phyloP scores from a whole-genome alignment of 2,888 invertebrate species.

The Athrips mouffetella region DNA sequence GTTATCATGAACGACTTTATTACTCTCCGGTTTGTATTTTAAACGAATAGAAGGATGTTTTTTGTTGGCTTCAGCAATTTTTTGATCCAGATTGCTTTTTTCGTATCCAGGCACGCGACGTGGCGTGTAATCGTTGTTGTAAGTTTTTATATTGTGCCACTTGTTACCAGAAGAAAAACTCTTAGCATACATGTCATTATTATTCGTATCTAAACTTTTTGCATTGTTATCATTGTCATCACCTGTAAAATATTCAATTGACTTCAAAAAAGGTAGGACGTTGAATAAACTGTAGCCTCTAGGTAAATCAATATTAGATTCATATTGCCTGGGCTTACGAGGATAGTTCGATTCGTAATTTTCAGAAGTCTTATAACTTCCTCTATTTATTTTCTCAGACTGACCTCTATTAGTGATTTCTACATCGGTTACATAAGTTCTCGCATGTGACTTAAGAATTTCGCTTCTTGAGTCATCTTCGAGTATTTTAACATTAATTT shows the following conservation, averaged over 20 bases:
- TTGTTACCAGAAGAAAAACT: conserved; percentile 50
- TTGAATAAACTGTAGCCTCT: conserved; percentile 39
- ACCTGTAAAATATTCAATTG: conserved; percentile 47
- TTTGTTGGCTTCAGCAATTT: conserved; percentile 36
- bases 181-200: conserved; percentile 44
- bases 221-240: conserved; percentile 31
- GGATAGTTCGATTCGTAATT: no score
- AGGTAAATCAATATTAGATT: conserved; percentile 29
- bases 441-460: conserved; percentile 49
- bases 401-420: conserved; percentile 53
- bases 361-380: no score
- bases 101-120: neutral
- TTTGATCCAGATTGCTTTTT: conserved; percentile 28
- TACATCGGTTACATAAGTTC: conserved; percentile 44
- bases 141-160: conserved; percentile 65
- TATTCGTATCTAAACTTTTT: conserved; percentile 25
- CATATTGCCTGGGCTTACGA: neutral
- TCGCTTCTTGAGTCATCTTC: conserved; percentile 47
- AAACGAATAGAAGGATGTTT: conserved; percentile 44
- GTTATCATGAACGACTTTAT: conserved; percentile 36
- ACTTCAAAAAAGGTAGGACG: conserved; percentile 57
- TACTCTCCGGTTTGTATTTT: conserved; percentile 46
- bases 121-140: conserved; percentile 21
- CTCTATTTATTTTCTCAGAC: conserved; percentile 26
- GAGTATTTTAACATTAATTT: conserved; percentile 60